phyloP scores from a whole-genome alignment of 2,888 invertebrate genomes.

The Tryphoninae sp. region DNA sequence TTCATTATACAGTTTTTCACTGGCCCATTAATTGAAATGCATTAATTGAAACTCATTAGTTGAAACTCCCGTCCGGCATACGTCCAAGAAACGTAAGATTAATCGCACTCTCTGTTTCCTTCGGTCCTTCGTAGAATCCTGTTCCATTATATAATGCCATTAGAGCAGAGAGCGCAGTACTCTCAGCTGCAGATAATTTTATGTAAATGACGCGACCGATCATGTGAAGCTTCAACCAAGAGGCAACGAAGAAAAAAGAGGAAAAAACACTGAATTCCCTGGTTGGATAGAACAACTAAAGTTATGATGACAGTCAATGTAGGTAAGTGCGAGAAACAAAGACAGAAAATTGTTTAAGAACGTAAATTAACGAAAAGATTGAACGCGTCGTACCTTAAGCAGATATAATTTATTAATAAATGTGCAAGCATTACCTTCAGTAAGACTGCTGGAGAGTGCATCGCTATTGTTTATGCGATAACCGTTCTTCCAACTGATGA shows the following conservation, averaged over 20 bases:
- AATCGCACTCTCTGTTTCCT: not conserved
- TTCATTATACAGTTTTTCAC: not conserved
- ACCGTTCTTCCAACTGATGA: not conserved
- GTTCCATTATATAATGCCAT: not conserved
- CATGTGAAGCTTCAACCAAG: not conserved
- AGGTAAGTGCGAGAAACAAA: not conserved
- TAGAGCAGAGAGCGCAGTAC: not conserved
- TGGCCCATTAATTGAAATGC: not conserved
- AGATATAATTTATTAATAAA: too few relatives aligned
- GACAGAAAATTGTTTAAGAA: not conserved
- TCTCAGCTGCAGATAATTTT: not conserved
- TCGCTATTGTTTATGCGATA: not conserved
- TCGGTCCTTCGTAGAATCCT: not conserved
- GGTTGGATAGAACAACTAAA: not conserved
- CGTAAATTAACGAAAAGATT: too few relatives aligned
- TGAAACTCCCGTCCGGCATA: not conserved
- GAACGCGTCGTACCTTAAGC: too few relatives aligned
- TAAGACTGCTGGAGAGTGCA: not conserved
- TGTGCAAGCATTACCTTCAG: not conserved
- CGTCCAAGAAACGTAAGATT: not conserved
- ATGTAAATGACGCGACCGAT: not conserved
- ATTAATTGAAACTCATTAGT: not conserved
- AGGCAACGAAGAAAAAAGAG: not conserved
- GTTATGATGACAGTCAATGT: not conserved
- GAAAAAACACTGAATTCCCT: not conserved